A percentile compares a stretch with the other conserved stretches of the same genome.
phyloP scores from a whole-genome alignment of 2,797 vertebrate genomes.

The Hydrocynus forskahlii region DNA sequence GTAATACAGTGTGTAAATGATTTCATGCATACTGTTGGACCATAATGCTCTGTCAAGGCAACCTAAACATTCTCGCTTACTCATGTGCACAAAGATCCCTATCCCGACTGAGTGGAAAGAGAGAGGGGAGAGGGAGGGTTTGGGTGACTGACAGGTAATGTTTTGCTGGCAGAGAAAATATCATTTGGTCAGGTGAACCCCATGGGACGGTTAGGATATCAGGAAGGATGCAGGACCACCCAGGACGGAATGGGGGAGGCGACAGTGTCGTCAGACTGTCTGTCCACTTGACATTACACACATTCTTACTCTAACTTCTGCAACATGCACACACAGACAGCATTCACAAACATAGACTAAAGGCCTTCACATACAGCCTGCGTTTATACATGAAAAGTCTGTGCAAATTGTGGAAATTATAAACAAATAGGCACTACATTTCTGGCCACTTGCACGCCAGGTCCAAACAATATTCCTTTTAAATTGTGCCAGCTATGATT shows the following conservation, averaged over 20 bases:
- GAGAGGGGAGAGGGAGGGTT: not conserved
- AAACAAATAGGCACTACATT: conserved; percentile 18
- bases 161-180: conserved; percentile 27
- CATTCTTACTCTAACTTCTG: conserved; percentile 66
- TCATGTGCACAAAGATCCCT: conserved; percentile 59
- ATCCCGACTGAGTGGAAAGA: not conserved
- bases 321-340: conserved; percentile 18
- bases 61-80: conserved; percentile 55
- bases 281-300: conserved; percentile 65
- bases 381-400: not conserved
- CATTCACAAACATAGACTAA: conserved; percentile 31
- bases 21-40: conserved; percentile 64
- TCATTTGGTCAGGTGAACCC: conserved; percentile 52
- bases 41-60: conserved; percentile 66
- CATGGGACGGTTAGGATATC: conserved; percentile 60
- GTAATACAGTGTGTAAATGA: conserved; percentile 60
- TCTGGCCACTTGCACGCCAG: not conserved
- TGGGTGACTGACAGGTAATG: conserved; percentile 45
- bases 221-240: conserved; percentile 67
- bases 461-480: not conserved
- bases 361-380: conserved; percentile 18
- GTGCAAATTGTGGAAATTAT: not conserved
- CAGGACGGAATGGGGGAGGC: conserved; percentile 53
- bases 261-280: conserved; percentile 73
- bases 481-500: too few relatives aligned